These are phyloP conservation scores for Ophiodon elongatus DNA, from an alignment of 2,113 vertebrate genomes.

Conservation along the genomic window DNA sequence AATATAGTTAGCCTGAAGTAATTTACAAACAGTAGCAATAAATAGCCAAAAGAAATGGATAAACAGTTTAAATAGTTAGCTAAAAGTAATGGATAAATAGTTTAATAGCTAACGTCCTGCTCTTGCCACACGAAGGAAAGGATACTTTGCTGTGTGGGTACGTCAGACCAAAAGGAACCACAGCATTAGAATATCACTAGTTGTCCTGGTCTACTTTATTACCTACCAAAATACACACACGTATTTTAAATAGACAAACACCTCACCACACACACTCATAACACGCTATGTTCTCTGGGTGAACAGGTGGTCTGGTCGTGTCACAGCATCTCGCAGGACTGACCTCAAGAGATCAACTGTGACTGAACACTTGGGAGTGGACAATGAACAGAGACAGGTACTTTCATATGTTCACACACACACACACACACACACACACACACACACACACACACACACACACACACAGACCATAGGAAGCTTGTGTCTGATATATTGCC, in stretches of 20 bases:
- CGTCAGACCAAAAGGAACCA: not conserved
- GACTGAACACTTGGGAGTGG: slow-evolving; percentile 84
- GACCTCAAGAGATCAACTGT: slow-evolving; percentile 86
- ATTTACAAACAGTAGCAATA: not conserved
- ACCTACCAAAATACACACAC: not conserved
- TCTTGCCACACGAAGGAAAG: not conserved
- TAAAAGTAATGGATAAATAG: not conserved
- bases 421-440: not conserved
- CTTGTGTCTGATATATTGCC: not conserved
- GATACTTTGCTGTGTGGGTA: not conserved
- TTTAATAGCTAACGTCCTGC: not conserved
- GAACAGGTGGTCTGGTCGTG: slow-evolving; percentile 92
- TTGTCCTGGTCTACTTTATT: not conserved
- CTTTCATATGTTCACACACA: not conserved
- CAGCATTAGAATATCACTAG: not conserved
- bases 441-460: not conserved
- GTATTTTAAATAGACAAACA: slow-evolving; percentile 4
- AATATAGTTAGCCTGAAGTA: not conserved
- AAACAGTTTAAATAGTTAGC: no score
- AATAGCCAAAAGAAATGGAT: not conserved
- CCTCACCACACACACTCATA: not conserved
- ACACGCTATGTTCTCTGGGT: not conserved
- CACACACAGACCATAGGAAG: not conserved
- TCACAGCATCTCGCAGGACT: slow-evolving; percentile 87
- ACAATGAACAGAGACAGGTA: slow-evolving; percentile 93